Evolutionary conservation across 2,888 invertebrate species (phyloP).

Genomic region (Andrena haemorrhoa): DNA sequence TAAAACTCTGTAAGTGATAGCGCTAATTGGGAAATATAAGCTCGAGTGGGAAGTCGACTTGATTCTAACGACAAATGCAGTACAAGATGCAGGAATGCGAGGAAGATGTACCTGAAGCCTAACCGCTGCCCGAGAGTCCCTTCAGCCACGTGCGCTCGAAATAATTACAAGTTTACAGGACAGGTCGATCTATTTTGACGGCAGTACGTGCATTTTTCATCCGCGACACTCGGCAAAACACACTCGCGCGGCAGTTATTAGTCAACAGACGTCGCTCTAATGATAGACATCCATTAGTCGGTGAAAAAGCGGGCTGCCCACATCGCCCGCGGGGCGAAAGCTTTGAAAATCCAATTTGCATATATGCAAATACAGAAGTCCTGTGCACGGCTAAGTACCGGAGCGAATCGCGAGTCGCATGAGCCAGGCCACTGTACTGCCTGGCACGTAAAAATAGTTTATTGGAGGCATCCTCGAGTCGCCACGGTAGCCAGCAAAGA

Average conservation of each 20-base stretch:
- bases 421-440: background rate
- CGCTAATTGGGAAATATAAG: no score
- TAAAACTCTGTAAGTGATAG: no score
- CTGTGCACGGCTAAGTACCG: slow-evolving; percentile 35
- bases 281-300: slow-evolving; percentile 78
- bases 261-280: slow-evolving; percentile 66
- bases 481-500: slow-evolving; percentile 25
- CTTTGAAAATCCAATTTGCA: slow-evolving; percentile 54
- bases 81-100: background rate
- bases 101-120: background rate
- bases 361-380: slow-evolving; percentile 45
- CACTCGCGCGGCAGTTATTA: slow-evolving; percentile 50
- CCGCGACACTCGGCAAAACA: background rate
- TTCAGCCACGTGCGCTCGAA: background rate
- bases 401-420: slow-evolving; percentile 34
- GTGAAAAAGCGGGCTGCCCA: slow-evolving; percentile 41
- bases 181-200: slow-evolving; percentile 4
- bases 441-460: slow-evolving; percentile 28
- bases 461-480: slow-evolving; percentile 16
- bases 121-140: background rate
- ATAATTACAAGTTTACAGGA: slow-evolving; percentile 3
- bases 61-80: background rate
- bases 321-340: slow-evolving; percentile 24
- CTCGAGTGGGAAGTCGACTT: no score
- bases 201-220: background rate